Conservation (phyloP, 2,113 vertebrate genomes). For the Hucho hucho region DNA sequence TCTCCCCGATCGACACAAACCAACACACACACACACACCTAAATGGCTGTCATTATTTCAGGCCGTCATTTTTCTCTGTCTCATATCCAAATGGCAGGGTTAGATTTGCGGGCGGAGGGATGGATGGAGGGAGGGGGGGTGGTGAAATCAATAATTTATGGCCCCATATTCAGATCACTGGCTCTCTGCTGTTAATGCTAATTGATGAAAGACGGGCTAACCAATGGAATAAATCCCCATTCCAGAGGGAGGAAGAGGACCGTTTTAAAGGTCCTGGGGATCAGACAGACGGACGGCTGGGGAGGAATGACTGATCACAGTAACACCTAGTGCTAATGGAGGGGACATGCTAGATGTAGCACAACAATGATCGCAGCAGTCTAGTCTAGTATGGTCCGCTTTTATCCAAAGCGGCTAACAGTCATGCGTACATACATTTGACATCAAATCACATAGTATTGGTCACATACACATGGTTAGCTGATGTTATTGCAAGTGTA, state of each 20-base stretch:
- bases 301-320: background rate
- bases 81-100: conserved; percentile 45
- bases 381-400: no score
- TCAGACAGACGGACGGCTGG: background rate
- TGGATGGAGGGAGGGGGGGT: background rate
- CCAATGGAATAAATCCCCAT: conserved; percentile 52
- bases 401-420: no score
- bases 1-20: background rate
- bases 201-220: conserved; percentile 55
- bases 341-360: background rate
- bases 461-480: no score
- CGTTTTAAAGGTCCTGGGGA: conserved; percentile 40
- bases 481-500: no score
- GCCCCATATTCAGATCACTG: conserved; percentile 61
- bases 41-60: conserved; percentile 27
- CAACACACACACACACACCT: background rate
- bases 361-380: background rate
- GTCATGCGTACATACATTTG: no score
- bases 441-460: no score
- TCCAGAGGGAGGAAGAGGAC: conserved; percentile 40
- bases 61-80: conserved; percentile 29
- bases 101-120: conserved; percentile 11
- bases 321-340: background rate
- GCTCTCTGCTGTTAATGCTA: conserved; percentile 53
- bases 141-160: conserved; percentile 70